phyloP scores from a whole-genome alignment of 2,888 invertebrate species.

The Caenorhabditis sp. region DNA sequence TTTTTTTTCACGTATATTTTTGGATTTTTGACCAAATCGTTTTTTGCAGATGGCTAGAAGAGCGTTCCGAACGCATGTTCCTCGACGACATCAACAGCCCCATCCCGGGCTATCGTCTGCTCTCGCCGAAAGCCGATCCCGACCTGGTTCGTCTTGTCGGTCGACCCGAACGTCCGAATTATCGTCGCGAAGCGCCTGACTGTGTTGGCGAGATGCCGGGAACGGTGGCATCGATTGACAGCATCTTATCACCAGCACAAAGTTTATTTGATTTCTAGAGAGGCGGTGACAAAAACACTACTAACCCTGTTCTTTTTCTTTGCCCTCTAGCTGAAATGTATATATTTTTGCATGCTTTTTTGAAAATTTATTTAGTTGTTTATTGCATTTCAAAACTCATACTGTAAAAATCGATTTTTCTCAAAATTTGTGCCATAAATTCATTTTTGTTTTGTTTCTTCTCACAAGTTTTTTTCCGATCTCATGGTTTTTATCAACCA shows the following conservation, averaged over 20 bases:
- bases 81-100: conserved; percentile 56
- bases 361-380: no score
- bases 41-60: conserved; percentile 58
- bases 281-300: no score
- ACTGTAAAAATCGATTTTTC: no score
- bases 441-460: no score
- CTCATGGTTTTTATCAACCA: no score
- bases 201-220: conserved; percentile 64
- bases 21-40: no score
- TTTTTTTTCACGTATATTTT: no score
- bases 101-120: conserved; percentile 72
- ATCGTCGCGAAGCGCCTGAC: conserved; percentile 63
- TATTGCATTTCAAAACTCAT: no score
- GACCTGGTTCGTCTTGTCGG: conserved; percentile 62
- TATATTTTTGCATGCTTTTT: no score
- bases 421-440: no score
- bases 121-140: conserved; percentile 76
- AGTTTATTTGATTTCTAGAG: conserved; percentile 30
- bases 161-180: conserved; percentile 44
- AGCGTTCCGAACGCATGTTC: conserved; percentile 62
- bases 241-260: conserved; percentile 29
- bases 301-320: not conserved
- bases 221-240: conserved; percentile 17
- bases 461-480: no score
- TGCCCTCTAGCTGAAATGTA: not conserved